Conservation (phyloP, 2,888 invertebrate genomes). For the Myopa testacea region DNA sequence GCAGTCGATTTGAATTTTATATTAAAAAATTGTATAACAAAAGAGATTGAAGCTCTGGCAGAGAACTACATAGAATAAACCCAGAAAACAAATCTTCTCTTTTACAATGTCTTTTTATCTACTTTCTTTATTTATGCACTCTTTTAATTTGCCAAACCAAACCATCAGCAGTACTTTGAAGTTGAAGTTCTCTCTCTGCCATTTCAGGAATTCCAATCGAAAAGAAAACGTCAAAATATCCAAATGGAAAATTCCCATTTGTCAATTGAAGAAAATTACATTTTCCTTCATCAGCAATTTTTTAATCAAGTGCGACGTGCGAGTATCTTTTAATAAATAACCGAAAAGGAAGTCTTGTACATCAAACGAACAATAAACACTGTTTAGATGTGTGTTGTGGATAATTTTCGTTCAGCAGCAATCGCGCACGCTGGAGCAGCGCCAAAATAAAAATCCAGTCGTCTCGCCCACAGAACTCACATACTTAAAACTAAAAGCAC, state of each 20-base stretch:
- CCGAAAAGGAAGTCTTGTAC: slow-evolving; percentile 5
- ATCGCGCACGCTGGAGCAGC: slow-evolving; percentile 35
- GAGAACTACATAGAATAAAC: no score
- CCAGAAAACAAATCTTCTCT: no score
- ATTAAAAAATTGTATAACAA: no score
- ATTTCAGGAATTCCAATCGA: slow-evolving; percentile 27
- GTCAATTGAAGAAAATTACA: not conserved
- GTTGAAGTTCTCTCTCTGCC: no score
- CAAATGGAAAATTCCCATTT: no score
- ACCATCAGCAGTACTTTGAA: no score
- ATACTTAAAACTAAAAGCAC: not conserved
- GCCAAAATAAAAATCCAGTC: slow-evolving; percentile 38
- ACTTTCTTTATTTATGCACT: no score
- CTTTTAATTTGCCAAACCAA: no score
- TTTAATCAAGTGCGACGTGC: slow-evolving; percentile 18
- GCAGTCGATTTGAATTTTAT: no score
- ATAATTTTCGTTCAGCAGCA: slow-evolving; percentile 47
- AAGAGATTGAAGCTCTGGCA: no score
- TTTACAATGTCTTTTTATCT: no score
- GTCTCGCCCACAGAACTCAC: not conserved
- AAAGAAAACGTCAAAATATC: slow-evolving; percentile 39
- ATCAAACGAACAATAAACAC: slow-evolving; percentile 3
- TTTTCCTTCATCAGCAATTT: slow-evolving; percentile 25
- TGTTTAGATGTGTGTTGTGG: slow-evolving; percentile 53
- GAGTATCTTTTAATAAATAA: slow-evolving; percentile 20